Evolutionary conservation across 1,140 invertebrate species (phyloP), one percentile per base, ranked within the genome.

Genomic region (Zaprionus lachaisei): DNA sequence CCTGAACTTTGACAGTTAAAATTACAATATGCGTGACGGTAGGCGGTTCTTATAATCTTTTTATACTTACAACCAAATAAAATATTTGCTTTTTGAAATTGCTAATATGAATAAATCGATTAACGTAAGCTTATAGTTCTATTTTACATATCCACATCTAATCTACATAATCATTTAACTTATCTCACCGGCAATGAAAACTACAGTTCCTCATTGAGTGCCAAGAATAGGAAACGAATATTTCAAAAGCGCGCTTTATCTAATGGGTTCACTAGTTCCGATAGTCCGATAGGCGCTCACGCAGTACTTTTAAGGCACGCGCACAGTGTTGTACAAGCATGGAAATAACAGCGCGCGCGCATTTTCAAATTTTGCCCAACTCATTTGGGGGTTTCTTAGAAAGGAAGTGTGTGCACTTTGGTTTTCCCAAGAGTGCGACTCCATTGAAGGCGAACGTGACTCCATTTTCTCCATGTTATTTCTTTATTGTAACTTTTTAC

Each of bases 391-490:
- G 61, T 37, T 34, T 58, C 12, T 44, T 14, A 67, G 49, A 20
- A 11, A 61, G 54, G 58, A 31, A n/a, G 20, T 69, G 65, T 41
- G 68, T 28, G 54, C 58, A 61, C 41, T 17, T 51, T 34, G 41
- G 31, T 56, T 49, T 38, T 70, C 82, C 79, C 82, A 31, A 51
- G 26, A 71, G 82, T 61, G 66, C 71, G 62, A 81, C 81, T 78
- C 41, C 68, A 71, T 67, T 66, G 60, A 58, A 64, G 49, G 67
- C 74, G 70, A 63, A 81, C 82, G 82, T 84, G 82, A 84, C 79
- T 84, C 79, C 82, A 84, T 84, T 84, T 81, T 58, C 69, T 44
- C 38, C 60, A 67, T 85, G 81, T 71, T 78, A 41, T 78, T 81
- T 63, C 51, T 68, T 81, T 83, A 60, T 75, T 58, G 61, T 70